Base-by-base conservation (phyloP, 2,888 invertebrate species). In the Rhingia campestris region DNA sequence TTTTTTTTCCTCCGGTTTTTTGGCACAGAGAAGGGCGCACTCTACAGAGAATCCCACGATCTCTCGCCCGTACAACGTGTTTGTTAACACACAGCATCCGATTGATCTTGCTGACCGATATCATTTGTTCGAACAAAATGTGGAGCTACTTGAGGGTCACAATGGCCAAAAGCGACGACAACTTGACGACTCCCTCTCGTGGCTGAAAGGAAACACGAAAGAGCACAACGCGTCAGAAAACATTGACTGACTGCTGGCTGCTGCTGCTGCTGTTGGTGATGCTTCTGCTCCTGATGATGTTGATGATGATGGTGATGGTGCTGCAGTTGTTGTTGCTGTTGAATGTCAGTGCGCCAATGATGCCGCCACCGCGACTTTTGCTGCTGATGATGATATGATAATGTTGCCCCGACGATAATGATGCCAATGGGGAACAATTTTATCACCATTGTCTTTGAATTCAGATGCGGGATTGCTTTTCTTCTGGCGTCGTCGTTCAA, bases 351-450 rank as follows among this genome's bases (percentile, higher is more conserved):
- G 59, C 67, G 41, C 35, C 75, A 67, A 4, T 22, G 39, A 14
- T 63, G 49, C 66, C 66, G 22, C 74, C 70, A 47, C 64, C 70
- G 58, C 70, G 74, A 80, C 70, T 84, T 70, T 22, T 22, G 22
- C 53, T 70, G 66, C 84, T 84, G 84, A 84, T 84, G 84, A 84
- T 84, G 84, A 84, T 84, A 84, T 84, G 84, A 84, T 84, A 84
- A 84, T 84, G 80, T 49, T 80, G 33, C 70, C 84, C 74, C 58
- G 84, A 84, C 84, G 74, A 84, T 84, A 80, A 84, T 84, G 80
- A 84, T 84, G 84, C 84, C 84, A 80, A 80, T 80, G 84, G 84
- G 80, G 80, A 80, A 84, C 84, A 84, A 84, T 84, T 84, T 84
- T 80, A 84, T 84, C 84, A 84, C 84, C 84, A 84, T 84, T 84